Percentiles rank a stretch among this genome's conserved stretches.
Conservation (phyloP, 64 coral and sea anemone species). For the Acropora yongei region DNA sequence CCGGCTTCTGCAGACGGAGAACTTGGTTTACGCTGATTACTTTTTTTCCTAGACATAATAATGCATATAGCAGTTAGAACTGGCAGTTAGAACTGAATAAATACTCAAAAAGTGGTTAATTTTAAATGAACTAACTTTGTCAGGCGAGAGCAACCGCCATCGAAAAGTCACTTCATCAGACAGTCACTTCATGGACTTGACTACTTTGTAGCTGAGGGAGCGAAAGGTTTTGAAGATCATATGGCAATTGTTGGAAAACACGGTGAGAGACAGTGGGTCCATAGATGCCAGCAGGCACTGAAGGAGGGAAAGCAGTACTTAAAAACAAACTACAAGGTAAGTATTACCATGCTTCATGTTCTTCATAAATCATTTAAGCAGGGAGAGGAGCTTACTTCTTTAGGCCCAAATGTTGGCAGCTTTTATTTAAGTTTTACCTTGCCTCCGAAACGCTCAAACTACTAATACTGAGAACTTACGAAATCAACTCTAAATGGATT, state of each 20-base stretch:
- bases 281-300: constrained; percentile 2
- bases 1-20: no score
- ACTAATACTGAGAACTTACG: not conserved
- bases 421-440: not conserved
- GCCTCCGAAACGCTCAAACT: not conserved
- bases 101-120: no score
- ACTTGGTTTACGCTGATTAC: no score
- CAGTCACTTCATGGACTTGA: constrained; percentile 23
- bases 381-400: not conserved
- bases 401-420: not conserved
- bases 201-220: not conserved
- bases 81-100: no score
- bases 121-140: no score
- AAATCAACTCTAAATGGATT: constrained; percentile 10
- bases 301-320: constrained; percentile 4
- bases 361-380: not conserved
- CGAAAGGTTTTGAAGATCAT: not conserved
- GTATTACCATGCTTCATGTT: constrained; percentile 1
- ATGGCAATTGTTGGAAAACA: not conserved
- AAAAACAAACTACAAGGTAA: not conserved
- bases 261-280: constrained; percentile 15
- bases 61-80: no score
- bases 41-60: no score
- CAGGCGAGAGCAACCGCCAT: not conserved
- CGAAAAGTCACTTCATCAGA: not conserved